Base-by-base conservation (phyloP, 1,140 invertebrate species). In the Mactra quadrangularis region DNA sequence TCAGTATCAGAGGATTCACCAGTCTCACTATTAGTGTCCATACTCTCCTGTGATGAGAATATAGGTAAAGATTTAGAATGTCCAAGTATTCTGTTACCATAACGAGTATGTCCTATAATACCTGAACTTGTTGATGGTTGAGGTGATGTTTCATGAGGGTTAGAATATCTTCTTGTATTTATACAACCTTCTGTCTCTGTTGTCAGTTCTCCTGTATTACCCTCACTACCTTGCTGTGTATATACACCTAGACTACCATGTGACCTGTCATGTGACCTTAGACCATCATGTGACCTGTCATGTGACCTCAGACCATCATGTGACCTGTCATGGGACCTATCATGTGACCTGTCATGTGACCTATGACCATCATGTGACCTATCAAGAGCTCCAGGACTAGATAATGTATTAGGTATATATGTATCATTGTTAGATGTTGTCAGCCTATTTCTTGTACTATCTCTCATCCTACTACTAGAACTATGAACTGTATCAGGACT, bases 21-120 rank as follows among this genome's bases (percentile, higher is more conserved):
- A 19, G 53, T 70, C 11, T 81, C 77, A 38, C 77, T 81, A 13
- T 59, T 81, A 27, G 66, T 81, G 27, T 81, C 77, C 77, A 81
- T 81, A 35, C 77, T 81, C 38, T 81, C 77, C 33, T 81, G 77
- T 0, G 77, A 70, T n/a, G 77, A 81, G 22, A 81, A 81, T n/a
- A 71, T 81, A 15, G 77, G 77, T n/a, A 70, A 45, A 27, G 77
- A 81, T 53, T 71, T 81, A 25, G 77, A 81, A 33, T 81, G 77
- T 17, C 45, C 77, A 25, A 47, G 25, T 47, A 47, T 47, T 47
- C 72, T 27, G 19, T 62, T 50, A 47, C 72, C 57, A 41, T 62
- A 76, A 41, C 41, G 57, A n/a, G 33, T 64, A 29, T 64, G 60
- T 19, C 29, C 64, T 1, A 68, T 33, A 19, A 29, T 50, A 52